Base-by-base conservation (phyloP, 2,113 vertebrate species). In the Crotalus viridis region DNA sequence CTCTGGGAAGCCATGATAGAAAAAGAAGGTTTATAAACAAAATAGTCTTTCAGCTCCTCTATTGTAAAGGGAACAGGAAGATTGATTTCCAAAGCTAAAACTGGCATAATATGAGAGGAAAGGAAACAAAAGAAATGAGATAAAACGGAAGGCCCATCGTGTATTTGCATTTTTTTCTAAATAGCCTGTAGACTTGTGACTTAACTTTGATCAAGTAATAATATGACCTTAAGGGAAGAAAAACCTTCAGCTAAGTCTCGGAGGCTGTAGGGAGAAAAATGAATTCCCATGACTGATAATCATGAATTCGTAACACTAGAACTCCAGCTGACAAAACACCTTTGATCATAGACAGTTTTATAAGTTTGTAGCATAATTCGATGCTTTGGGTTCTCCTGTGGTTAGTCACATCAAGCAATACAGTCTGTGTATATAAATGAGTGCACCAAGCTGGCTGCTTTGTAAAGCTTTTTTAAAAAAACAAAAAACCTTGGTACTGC, bases 11-110 rank as follows among this genome's bases (percentile, higher is more conserved):
- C 87, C 87, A 93, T 69, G 2, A 90, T 10, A 15, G 87, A 52
- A 89, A 93, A 90, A 19, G 89, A 94, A 93, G 93, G 22, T 0
- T 55, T 81, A 4, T 15, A 61, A 95, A 90, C 24, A 94, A 74
- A 0, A 54, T 6, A 9, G 0, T 28, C 2, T 88, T 93, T 91
- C 39, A 1, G 69, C 33, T 81, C 69, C n/a, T 74, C 15, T 39
- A n/a, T 17, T 39, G 69, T 81, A 81, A 39, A 81, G 33, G 33
- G 7, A 17, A 39, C 1, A 33, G 69, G 85, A 85, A 0, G 2
- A 90, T 4, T n/a, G 1, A 51, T 69, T 3, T 90, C 13, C 33
- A 81, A 88, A 91, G 21, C 9, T 33, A 89, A 19, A 91, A 92
- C 39, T 6, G 59, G 4, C 28, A 64, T 33, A 88, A 89, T 4